A percentile compares a stretch with the other conserved stretches of the same genome.
Evolutionary conservation across 2,797 vertebrate species (phyloP).

Genomic region (Platyrinchus mystaceus): DNA sequence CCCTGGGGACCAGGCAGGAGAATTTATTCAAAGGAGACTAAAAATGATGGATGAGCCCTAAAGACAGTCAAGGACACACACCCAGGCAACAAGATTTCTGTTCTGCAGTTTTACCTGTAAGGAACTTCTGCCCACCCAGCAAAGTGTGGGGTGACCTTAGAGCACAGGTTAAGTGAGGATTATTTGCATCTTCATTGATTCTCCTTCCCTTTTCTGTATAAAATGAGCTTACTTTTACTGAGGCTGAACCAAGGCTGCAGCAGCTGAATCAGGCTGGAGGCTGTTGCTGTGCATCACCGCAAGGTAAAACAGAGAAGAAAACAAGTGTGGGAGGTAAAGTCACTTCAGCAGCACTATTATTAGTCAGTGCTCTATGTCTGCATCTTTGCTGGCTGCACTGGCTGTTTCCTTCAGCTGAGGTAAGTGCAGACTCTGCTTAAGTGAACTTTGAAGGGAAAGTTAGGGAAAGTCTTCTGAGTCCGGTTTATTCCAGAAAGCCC

Average conservation of each 20-base stretch:
- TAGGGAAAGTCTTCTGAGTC: neutral
- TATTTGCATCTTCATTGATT: slow-evolving; percentile 38
- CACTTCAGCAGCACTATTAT: neutral
- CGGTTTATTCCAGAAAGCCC: neutral
- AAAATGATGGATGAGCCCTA: neutral
- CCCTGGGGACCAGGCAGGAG: neutral
- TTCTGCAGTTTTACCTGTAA: neutral
- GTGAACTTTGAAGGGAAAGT: neutral
- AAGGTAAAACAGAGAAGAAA: neutral
- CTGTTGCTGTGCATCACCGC: neutral
- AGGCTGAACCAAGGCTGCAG: neutral
- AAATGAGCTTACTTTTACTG: slow-evolving; percentile 11
- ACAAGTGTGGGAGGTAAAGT: neutral
- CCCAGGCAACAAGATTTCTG: neutral
- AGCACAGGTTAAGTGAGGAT: neutral
- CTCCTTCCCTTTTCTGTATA: neutral
- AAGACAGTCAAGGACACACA: neutral
- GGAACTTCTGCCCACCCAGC: slow-evolving; percentile 29
- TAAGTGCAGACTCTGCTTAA: neutral
- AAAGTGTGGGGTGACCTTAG: slow-evolving; percentile 13
- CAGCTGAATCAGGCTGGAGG: slow-evolving; percentile 44
- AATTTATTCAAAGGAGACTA: neutral
- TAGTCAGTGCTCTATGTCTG: neutral
- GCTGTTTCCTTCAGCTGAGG: neutral
- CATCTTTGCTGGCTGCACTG: neutral